Base-by-base conservation (phyloP, 2,888 invertebrate species). In the Oegoconia quadripuncta region DNA sequence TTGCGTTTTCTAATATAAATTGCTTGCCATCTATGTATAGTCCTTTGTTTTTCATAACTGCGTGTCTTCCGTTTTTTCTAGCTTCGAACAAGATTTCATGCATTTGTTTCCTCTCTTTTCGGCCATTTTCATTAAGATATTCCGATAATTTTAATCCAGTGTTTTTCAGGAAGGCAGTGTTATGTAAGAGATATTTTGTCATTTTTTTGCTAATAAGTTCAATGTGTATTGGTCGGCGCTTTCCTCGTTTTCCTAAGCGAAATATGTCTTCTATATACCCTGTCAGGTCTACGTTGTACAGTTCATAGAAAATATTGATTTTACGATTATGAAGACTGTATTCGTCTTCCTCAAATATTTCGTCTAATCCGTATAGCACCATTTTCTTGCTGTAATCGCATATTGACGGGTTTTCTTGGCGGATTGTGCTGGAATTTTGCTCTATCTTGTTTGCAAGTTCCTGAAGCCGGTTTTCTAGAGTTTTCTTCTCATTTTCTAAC, bases 41-140 rank as follows among this genome's bases (percentile, higher is more conserved):
- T 36, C 37, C 27, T 8, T 46, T 41, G 13, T 42, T 36, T 27
- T 23, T 32, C 8, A 39, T 42, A 2, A 37, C 13, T 17, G 46
- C 40, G 12, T 34, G 20, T 1, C 16, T 2, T 2, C 40, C 43
- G 6, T 32, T 40, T 30, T 37, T 37, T 12, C 43, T 14, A 17
- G 22, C 39, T 7, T 5, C 11, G 6, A 12, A 1, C 1, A 27
- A 17, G 1, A 12, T 22, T 9, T 30, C 6, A 12, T 8, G 5
- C 11, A 34, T 1, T 9, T 16, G 6, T 18, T n/a, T 37, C 11
- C 31, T 30, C 23, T 37, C 11, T 12, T 17, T 8, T 16, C 14
- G 15, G 3, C 13, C 15, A 14, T 6, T 3, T 3, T 11, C n/a
- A 17, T 35, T 18, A 2, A 44, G 8, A 17, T 11, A 41, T 12